Evolutionary conservation across 2,797 vertebrate species (phyloP), one percentile per base, ranked within the genome.

Genomic region (Syngnathus acus): DNA sequence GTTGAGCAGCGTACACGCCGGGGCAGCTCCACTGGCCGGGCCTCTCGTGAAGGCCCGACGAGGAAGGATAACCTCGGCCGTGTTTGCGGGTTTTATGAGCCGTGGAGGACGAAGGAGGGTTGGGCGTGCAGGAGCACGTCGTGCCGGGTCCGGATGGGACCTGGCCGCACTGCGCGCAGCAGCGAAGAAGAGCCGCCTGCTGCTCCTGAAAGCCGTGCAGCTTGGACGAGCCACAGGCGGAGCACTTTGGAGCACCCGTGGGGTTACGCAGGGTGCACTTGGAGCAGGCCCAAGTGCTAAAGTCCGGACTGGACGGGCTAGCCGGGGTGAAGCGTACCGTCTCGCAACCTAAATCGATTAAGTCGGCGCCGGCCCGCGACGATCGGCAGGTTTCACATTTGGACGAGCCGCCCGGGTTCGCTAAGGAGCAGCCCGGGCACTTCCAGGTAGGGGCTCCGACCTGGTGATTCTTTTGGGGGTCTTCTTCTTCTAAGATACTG

Each of bases 211-310:
- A 98, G 80, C 96, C 95, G 0, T 95, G 95, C 42, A 97, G 90
- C 83, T 98, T 98, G 73, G 95, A 98, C 59, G 93, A 94, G 65
- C 94, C 94, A 0, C 96, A 99, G 42, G 84, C 94, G 0, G 94
- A 93, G 88, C 97, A 99, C 79, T 94, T 91, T 64, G 92, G 85
- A 0, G 90, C 88, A 0, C 87, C 84, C 0, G 94, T 96, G 55
- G 95, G 93, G 83, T 98, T 98, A 65, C 93, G 92, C 67, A 98
- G 86, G 0, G 97, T 98, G 84, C 97, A 99, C 86, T 94, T 96
- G 68, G 94, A 95, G 47, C 97, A 99, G 0, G 93, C 89, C 97
- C 97, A 99, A 38, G 92, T 95, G 78, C 93, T 95, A 71, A 98
- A 98, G 87, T 98, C 95, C 0, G 95, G 95, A 82, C 95, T 98